These are phyloP conservation scores for Endomychus coccineus DNA, from an alignment of 2,888 invertebrate species.

Conservation along the genomic window DNA sequence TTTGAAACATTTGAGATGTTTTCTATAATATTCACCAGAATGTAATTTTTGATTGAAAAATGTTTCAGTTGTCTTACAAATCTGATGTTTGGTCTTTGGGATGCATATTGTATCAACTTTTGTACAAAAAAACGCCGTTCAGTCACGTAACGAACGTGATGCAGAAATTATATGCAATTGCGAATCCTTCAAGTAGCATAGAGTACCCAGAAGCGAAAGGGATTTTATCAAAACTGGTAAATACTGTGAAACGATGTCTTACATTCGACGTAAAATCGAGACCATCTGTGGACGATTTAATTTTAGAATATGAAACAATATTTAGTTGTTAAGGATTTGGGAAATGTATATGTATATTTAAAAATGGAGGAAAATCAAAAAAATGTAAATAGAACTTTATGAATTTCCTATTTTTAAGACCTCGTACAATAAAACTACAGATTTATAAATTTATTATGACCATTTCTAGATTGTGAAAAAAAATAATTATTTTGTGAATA, in stretches of 20 bases:
- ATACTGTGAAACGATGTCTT: constrained; percentile 65
- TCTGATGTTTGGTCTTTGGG: constrained; percentile 98
- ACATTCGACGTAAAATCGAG: constrained; percentile 63
- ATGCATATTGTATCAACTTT: constrained; percentile 88
- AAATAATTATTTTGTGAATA: too few species aligned
- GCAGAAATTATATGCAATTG: constrained; percentile 27
- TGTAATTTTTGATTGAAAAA: constrained; percentile 10
- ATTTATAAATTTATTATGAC: too few species aligned
- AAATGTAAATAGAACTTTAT: too few species aligned
- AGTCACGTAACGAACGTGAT: constrained; percentile 54
- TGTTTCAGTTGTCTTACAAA: constrained; percentile 75
- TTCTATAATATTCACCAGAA: background rate
- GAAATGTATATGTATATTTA: too few species aligned
- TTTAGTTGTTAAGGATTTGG: too few species aligned
- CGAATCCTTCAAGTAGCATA: constrained; percentile 53
- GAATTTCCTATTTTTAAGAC: too few species aligned
- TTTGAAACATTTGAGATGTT: too few species aligned
- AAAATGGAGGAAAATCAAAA: too few species aligned
- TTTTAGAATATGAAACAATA: constrained; percentile 44
- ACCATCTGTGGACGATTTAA: constrained; percentile 67
- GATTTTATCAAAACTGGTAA: constrained; percentile 53
- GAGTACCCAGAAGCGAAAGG: constrained; percentile 57
- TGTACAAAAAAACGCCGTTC: constrained; percentile 88
- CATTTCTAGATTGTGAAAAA: too few species aligned
- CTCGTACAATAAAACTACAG: too few species aligned